A percentile compares a stretch with the other conserved stretches of the same genome.
phyloP scores from a whole-genome alignment of 2,797 vertebrate genomes.

The Gambusia yucatana region DNA sequence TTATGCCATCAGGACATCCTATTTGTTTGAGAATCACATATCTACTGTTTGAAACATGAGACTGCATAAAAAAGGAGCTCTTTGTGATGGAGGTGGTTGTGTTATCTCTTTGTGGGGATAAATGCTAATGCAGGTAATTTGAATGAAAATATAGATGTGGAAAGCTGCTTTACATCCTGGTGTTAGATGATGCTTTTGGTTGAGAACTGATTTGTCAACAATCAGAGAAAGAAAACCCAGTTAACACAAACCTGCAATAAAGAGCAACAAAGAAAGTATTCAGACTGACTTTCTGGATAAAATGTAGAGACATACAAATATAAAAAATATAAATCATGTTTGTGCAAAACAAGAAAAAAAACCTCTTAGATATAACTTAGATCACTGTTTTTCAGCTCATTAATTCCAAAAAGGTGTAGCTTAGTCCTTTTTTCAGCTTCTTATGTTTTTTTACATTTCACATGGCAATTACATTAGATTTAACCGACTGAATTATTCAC shows the following conservation, averaged over 20 bases:
- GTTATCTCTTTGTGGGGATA: background rate
- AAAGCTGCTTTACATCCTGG: conserved; percentile 35
- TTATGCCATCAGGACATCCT: background rate
- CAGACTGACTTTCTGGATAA: background rate
- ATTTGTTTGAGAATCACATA: conserved; percentile 9
- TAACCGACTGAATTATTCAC: background rate
- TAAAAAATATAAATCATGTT: background rate
- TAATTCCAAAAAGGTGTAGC: background rate
- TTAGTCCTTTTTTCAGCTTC: background rate
- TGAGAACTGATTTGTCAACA: conserved; percentile 6
- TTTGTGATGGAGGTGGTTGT: conserved; percentile 6
- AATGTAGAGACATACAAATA: background rate
- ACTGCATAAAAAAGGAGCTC: conserved; percentile 9
- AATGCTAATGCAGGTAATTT: conserved; percentile 6
- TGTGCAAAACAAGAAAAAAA: background rate
- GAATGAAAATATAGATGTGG: conserved; percentile 26
- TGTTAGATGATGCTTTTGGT: conserved; percentile 13
- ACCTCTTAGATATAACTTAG: background rate
- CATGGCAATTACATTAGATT: background rate
- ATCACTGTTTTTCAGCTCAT: background rate
- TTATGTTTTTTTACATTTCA: background rate
- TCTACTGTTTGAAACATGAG: background rate
- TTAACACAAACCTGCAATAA: background rate
- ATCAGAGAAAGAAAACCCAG: background rate
- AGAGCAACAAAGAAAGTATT: background rate